These are phyloP conservation scores for Aegithalos caudatus DNA, from an alignment of 2,113 vertebrate genomes.

Conservation along the genomic window DNA sequence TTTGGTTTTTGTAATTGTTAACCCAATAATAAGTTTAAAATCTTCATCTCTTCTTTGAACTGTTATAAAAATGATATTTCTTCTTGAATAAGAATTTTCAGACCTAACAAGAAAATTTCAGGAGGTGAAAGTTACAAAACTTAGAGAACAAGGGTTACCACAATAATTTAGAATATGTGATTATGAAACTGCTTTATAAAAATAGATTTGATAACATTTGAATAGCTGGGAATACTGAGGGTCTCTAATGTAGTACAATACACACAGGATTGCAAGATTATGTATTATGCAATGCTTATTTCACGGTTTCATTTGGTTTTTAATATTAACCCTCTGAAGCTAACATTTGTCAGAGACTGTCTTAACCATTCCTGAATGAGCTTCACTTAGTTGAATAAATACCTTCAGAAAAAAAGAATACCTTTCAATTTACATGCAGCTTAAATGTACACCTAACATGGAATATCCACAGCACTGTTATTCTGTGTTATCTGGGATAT, in stretches of 20 bases:
- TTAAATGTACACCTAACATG: neutral
- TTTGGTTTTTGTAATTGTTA: neutral
- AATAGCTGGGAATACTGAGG: neutral
- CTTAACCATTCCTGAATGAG: neutral
- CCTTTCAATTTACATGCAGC: neutral
- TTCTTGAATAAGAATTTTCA: neutral
- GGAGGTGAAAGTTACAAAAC: neutral
- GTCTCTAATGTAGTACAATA: neutral
- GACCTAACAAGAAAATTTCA: neutral
- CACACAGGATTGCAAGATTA: neutral
- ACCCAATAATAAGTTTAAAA: neutral
- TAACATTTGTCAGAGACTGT: neutral
- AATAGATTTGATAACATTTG: neutral
- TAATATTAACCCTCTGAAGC: neutral
- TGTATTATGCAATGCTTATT: neutral
- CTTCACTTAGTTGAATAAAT: neutral
- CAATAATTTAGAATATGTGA: neutral
- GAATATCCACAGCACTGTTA: neutral
- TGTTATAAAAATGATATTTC: neutral
- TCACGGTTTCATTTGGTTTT: neutral
- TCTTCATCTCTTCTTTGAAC: neutral
- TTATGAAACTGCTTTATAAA: neutral
- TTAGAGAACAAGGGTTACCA: neutral
- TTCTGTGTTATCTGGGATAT: neutral
- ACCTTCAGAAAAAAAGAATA: neutral